Evolutionary conservation across 2,113 vertebrate species (phyloP).

Genomic region (Rhizomys pruinosus): DNA sequence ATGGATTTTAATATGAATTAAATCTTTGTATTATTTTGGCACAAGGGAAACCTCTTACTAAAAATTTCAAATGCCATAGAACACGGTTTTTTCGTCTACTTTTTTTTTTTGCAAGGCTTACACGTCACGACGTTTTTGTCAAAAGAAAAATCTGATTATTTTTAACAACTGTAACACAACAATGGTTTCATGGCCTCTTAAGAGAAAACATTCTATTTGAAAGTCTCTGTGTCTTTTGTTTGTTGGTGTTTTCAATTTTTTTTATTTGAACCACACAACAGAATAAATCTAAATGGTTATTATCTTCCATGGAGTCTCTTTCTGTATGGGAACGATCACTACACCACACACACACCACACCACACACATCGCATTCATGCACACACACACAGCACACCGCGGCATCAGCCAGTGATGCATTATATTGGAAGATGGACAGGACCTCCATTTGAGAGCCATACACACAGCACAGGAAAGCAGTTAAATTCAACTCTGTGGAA

Average conservation of each 20-base stretch:
- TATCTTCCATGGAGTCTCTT: slow-evolving; percentile 82
- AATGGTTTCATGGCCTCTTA: slow-evolving; percentile 89
- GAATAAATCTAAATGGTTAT: slow-evolving; percentile 83
- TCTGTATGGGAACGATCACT: slow-evolving; percentile 82
- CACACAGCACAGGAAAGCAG: slow-evolving; percentile 68
- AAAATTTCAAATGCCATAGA: slow-evolving; percentile 86
- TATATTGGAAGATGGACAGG: slow-evolving; percentile 74
- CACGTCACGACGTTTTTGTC: slow-evolving; percentile 87
- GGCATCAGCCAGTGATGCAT: slow-evolving; percentile 78
- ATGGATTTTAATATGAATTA: slow-evolving; percentile 88
- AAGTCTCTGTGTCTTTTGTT: slow-evolving; percentile 75
- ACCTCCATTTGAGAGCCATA: slow-evolving; percentile 72
- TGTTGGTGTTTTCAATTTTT: slow-evolving; percentile 64
- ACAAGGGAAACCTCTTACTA: slow-evolving; percentile 88
- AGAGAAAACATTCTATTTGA: slow-evolving; percentile 85
- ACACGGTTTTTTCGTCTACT: slow-evolving; percentile 76
- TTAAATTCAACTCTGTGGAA: slow-evolving; percentile 73
- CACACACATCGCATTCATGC: slow-evolving; percentile 82
- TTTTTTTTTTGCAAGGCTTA: slow-evolving; percentile 87
- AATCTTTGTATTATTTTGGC: slow-evolving; percentile 89
- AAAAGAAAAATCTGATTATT: slow-evolving; percentile 85
- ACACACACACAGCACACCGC: slow-evolving; percentile 84
- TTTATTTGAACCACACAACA: slow-evolving; percentile 85
- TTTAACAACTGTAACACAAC: slow-evolving; percentile 86
- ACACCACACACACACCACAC: slow-evolving; percentile 76